Evolutionary conservation across 1,140 invertebrate species (phyloP).

Genomic region (Ridgeia piscesae): DNA sequence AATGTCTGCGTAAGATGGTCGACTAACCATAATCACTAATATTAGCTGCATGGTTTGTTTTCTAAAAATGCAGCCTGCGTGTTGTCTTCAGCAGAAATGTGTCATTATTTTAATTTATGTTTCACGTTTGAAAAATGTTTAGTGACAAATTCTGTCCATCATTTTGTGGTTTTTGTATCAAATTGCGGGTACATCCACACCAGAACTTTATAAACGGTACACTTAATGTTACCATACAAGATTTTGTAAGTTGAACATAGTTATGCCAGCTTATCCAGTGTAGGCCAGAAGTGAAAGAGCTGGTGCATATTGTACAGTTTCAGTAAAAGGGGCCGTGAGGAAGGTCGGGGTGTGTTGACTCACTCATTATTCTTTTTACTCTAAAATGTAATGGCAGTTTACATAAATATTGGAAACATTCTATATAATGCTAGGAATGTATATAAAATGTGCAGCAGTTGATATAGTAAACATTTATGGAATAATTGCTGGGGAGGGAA

Average conservation of each 20-base stretch:
- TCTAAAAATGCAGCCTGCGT: neutral
- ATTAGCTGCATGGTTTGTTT: neutral
- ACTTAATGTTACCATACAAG: neutral
- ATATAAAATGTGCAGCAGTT: no score
- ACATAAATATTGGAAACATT: no score
- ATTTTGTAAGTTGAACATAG: neutral
- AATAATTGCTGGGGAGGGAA: no score
- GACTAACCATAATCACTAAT: neutral
- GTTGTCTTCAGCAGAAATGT: neutral
- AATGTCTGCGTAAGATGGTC: neutral
- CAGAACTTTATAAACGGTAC: neutral
- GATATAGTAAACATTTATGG: no score
- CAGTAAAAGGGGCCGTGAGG: no score
- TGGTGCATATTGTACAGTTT: neutral
- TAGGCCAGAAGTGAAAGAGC: neutral
- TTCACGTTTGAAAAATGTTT: neutral
- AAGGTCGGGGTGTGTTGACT: no score
- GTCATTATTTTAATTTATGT: neutral
- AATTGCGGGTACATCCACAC: neutral
- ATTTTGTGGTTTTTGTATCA: neutral
- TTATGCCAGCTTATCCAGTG: neutral
- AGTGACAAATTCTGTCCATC: neutral
- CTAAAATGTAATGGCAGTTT: no score
- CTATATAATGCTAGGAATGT: no score
- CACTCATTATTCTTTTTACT: no score